phyloP scores from a whole-genome alignment of 2,888 invertebrate species.

The Melipona bicolor region DNA sequence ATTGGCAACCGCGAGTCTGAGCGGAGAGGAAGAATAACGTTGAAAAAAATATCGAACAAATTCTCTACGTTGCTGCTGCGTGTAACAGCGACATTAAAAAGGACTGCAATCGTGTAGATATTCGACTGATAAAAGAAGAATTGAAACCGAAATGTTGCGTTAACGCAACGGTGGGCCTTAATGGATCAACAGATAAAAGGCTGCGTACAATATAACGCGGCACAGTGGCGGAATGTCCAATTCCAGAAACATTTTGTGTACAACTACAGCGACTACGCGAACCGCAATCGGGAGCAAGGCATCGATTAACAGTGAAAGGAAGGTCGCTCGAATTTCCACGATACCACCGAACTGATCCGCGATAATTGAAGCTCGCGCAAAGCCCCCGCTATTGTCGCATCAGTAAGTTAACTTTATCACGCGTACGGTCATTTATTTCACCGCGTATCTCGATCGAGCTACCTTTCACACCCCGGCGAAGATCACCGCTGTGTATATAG shows the following conservation, averaged over 20 bases:
- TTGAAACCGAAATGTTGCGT: neutral
- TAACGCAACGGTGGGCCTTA: neutral
- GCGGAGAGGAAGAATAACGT: too few relatives aligned
- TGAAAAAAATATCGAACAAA: too few relatives aligned
- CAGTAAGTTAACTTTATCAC: slow-evolving; percentile 35
- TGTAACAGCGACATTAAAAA: neutral
- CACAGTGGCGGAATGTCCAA: neutral
- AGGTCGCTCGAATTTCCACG: slow-evolving; percentile 35
- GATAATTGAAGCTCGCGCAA: slow-evolving; percentile 33
- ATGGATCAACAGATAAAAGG: neutral
- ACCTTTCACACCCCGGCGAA: slow-evolving; percentile 4
- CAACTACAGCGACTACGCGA: neutral
- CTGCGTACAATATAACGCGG: too few relatives aligned
- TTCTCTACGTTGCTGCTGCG: neutral
- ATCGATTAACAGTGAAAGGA: slow-evolving; percentile 35
- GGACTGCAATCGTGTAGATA: neutral
- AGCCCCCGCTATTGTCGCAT: slow-evolving; percentile 27
- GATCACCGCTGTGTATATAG: slow-evolving; percentile 15
- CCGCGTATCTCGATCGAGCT: slow-evolving; percentile 27
- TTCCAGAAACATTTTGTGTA: neutral
- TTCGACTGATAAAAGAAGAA: neutral
- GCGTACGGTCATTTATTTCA: slow-evolving; percentile 30
- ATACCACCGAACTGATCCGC: slow-evolving; percentile 5
- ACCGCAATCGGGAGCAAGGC: slow-evolving; percentile 23
- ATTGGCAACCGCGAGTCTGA: too few relatives aligned